phyloP scores from a whole-genome alignment of 2,797 vertebrate genomes.

The Xiphophorus birchmanni region DNA sequence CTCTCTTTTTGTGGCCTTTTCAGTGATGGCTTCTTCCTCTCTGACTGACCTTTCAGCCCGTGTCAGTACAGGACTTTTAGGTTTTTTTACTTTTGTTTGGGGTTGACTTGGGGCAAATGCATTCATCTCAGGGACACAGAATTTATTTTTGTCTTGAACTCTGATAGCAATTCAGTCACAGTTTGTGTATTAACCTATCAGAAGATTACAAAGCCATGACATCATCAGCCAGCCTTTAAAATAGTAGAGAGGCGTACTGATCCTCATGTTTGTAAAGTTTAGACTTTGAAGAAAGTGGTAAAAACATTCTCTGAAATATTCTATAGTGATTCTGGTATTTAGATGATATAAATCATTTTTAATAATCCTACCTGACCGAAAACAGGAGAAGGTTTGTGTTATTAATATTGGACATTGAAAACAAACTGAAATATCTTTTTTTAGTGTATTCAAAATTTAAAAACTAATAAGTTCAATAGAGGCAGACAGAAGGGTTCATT shows the following conservation, averaged over 20 bases:
- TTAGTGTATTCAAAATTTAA: neutral
- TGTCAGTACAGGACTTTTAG: neutral
- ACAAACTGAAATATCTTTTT: neutral
- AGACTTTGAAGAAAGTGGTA: neutral
- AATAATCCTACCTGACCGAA: neutral
- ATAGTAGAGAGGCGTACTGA: neutral
- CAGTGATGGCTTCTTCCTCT: conserved; percentile 3
- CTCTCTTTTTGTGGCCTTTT: neutral
- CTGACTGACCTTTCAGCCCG: neutral
- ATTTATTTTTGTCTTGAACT: neutral
- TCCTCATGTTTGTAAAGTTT: neutral
- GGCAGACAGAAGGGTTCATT: neutral
- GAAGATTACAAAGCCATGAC: neutral
- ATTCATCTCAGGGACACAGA: neutral
- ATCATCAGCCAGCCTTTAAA: neutral
- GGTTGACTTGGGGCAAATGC: neutral
- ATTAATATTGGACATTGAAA: neutral
- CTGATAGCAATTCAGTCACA: neutral
- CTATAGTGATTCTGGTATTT: neutral
- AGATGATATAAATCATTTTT: neutral
- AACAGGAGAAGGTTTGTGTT: neutral
- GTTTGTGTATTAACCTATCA: neutral
- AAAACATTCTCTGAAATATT: neutral
- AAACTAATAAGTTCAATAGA: neutral
- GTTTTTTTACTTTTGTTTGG: neutral